Evolutionary conservation across 1,140 invertebrate species (phyloP).

Genomic region (Euborellia annulipes): DNA sequence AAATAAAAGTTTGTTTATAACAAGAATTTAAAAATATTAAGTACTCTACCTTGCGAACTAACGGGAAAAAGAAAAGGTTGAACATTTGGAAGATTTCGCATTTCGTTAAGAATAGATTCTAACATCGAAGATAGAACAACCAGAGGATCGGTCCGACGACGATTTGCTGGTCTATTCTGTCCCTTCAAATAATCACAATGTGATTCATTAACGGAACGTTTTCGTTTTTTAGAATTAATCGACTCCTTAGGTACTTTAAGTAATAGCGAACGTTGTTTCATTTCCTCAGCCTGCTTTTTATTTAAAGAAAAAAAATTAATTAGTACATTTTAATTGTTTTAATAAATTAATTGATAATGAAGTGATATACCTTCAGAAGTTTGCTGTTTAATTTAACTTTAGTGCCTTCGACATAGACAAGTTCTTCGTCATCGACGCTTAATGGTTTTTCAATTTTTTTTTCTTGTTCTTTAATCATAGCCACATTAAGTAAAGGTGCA

Average conservation of each 20-base stretch:
- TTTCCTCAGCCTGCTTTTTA: slow-evolving; percentile 33
- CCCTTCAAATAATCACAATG: slow-evolving; percentile 45
- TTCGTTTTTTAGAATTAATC: slow-evolving; percentile 27
- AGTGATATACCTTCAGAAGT: slow-evolving; percentile 23
- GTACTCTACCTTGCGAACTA: too few relatives aligned
- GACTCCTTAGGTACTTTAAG: slow-evolving; percentile 41
- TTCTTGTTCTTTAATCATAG: slow-evolving; percentile 32
- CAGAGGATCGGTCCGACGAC: slow-evolving; percentile 44
- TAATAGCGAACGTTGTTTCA: slow-evolving; percentile 32
- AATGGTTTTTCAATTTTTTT: slow-evolving; percentile 28
- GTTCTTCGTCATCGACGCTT: slow-evolving; percentile 25
- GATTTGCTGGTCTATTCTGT: slow-evolving; percentile 38
- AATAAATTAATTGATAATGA: too few relatives aligned
- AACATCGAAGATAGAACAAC: slow-evolving; percentile 43
- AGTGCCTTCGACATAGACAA: slow-evolving; percentile 35
- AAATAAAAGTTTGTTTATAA: too few relatives aligned
- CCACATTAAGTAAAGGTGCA: slow-evolving; percentile 26
- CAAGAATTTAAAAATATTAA: too few relatives aligned
- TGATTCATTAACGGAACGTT: slow-evolving; percentile 30
- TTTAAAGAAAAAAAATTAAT: too few relatives aligned
- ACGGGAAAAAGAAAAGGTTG: slow-evolving; percentile 46
- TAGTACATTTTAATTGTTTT: too few relatives aligned
- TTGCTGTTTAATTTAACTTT: slow-evolving; percentile 24
- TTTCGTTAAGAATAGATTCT: slow-evolving; percentile 43
- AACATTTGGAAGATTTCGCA: slow-evolving; percentile 38